Base-by-base conservation (phyloP, 35 echinoderm and acorn worm genomes). In the Holothuria glaberrima region DNA sequence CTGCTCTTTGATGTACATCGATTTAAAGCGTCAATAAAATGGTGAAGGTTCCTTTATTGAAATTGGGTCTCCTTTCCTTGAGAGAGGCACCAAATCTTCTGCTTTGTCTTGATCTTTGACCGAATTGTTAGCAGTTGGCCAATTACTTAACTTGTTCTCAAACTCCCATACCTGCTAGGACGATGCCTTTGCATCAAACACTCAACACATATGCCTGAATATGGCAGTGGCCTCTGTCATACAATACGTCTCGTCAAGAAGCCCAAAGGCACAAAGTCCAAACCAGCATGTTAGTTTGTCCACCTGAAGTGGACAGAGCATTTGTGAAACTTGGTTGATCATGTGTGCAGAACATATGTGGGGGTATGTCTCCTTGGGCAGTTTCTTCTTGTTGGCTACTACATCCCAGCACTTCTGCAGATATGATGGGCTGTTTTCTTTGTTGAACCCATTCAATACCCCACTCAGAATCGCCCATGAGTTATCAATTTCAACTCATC, bases 301-400 rank as follows among this genome's bases (percentile, higher is more conserved):
- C 54, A 29, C n/a, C 20, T 48, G 21, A 21, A 81, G 6, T 13
- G 19, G 28, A n/a, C 41, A 12, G 4, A 79, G 74, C 5, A 35
- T 34, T 9, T 45, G 35, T 0, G 44, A 26, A 9, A 81, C n/a
- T n/a, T 81, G 76, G 24, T 81, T 31, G 4, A 81, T 81, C 1
- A 81, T 81, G 46, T 81, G 76, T 54, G 76, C 76, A n/a, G 76
- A 81, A n/a, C 76, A 81, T 7, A 81, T 81, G 38, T 81, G 76
- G n/a, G 76, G 76, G 28, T 81, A 81, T 9, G 52, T 58, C 22
- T 5, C 27, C 25, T 48, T 46, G 10, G 52, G 5, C 16, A 25
- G 6, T 9, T 7, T 30, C 9, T 9, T 18, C 9, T 45, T 45
- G 13, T 24, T 50, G 2, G 14, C 21, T n/a, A 18, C 29, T 9